Evolutionary conservation across 2,888 invertebrate species (phyloP).

Genomic region (Furcula furcula): DNA sequence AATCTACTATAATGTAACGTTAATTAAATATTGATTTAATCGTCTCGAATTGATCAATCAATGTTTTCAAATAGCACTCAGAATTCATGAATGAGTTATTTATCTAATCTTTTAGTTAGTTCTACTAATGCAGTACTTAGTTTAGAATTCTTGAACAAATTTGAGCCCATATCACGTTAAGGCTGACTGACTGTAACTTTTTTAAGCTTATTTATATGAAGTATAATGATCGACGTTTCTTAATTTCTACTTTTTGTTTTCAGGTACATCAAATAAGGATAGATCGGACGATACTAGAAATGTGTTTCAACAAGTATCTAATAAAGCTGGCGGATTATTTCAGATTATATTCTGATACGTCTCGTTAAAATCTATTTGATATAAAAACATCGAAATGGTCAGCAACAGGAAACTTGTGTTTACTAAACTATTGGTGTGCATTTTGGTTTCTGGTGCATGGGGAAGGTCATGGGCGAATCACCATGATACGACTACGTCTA

Average conservation of each 20-base stretch:
- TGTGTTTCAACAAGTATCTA: constrained; percentile 71
- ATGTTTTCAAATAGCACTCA: too few relatives aligned
- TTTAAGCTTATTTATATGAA: background rate
- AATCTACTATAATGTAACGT: too few relatives aligned
- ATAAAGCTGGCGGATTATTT: constrained; percentile 70
- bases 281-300: constrained; percentile 48
- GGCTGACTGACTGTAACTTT: background rate
- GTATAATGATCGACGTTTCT: constrained; percentile 2
- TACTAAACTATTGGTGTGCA: constrained; percentile 65
- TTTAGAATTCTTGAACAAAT: too few relatives aligned
- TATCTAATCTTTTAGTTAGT: too few relatives aligned
- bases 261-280: constrained; percentile 46
- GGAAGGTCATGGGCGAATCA: constrained; percentile 77
- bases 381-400: constrained; percentile 52
- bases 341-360: constrained; percentile 52
- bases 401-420: constrained; percentile 66
- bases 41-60: too few relatives aligned
- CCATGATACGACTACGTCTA: constrained; percentile 76
- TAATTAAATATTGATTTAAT: too few relatives aligned
- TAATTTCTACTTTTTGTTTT: constrained; percentile 41
- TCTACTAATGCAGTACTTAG: too few relatives aligned
- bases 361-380: constrained; percentile 43
- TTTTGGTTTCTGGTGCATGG: constrained; percentile 54
- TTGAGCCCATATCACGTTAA: constrained; percentile 4
- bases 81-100: too few relatives aligned